These are phyloP conservation scores for Drosophila nannoptera DNA, from an alignment of 1,140 invertebrate genomes.

Conservation along the genomic window DNA sequence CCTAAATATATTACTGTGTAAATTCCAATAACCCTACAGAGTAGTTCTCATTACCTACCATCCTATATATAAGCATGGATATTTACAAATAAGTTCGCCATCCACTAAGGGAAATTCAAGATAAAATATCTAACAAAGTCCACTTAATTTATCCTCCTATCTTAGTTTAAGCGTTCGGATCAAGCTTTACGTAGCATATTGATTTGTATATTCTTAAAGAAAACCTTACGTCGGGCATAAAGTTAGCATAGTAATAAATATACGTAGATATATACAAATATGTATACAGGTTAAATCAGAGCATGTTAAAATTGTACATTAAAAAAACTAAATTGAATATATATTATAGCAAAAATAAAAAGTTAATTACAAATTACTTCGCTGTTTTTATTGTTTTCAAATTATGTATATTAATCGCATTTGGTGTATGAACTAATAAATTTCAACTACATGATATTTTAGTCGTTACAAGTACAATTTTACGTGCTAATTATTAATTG, in stretches of 20 bases:
- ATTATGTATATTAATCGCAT: constrained; percentile 57
- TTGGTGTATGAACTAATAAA: constrained; percentile 54
- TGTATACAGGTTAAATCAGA: constrained; percentile 26
- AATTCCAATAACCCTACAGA: constrained; percentile 9
- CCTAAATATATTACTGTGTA: constrained; percentile 15
- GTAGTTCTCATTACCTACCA: constrained; percentile 1
- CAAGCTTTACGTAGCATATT: constrained; percentile 36
- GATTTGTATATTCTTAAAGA: constrained; percentile 58
- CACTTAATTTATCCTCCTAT: constrained; percentile 34
- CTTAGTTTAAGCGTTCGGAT: constrained; percentile 22
- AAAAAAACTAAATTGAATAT: constrained; percentile 49
- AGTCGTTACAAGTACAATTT: constrained; percentile 38
- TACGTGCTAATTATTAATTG: constrained; percentile 44
- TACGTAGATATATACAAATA: constrained; percentile 26
- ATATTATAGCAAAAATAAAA: constrained; percentile 41
- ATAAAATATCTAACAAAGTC: constrained; percentile 21
- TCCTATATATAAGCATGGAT: constrained; percentile 5
- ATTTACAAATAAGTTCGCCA: constrained; percentile 1
- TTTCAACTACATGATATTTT: constrained; percentile 55
- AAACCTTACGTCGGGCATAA: constrained; percentile 41
- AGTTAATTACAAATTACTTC: constrained; percentile 14
- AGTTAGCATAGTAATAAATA: constrained; percentile 24
- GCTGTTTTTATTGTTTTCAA: neutral
- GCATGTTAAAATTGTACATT: constrained; percentile 53
- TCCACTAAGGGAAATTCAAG: neutral